Percentiles rank a stretch among this genome's conserved stretches.
These are phyloP conservation scores for Gibbula magus DNA, from an alignment of 2,888 invertebrate species.

Conservation along the genomic window DNA sequence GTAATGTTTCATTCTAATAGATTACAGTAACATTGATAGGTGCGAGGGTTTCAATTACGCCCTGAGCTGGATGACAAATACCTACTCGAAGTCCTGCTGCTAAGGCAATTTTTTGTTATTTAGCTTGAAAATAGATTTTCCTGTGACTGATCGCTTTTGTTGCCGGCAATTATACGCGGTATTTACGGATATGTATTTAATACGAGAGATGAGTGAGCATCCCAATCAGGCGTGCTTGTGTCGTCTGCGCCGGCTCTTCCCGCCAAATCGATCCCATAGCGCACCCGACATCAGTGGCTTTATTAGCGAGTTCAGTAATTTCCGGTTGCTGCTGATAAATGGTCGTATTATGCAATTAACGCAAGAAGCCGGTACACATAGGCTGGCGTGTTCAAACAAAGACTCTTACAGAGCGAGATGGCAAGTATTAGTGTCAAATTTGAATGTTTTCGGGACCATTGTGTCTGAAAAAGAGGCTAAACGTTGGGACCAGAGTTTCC, in stretches of 20 bases:
- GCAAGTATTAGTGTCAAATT: constrained; percentile 26
- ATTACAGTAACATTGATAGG: too few relatives aligned
- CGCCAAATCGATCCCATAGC: constrained; percentile 18
- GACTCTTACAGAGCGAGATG: constrained; percentile 5
- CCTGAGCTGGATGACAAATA: too few relatives aligned
- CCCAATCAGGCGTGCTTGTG: not conserved
- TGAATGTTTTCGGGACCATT: constrained; percentile 8
- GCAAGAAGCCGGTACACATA: constrained; percentile 1
- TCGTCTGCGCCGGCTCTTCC: constrained; percentile 10
- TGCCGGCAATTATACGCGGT: not conserved
- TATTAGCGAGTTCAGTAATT: constrained; percentile 27
- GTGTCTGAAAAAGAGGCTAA: constrained; percentile 19
- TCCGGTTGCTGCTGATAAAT: constrained; percentile 26
- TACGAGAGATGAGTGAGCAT: not conserved
- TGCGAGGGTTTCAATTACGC: too few relatives aligned
- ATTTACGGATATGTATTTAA: constrained; percentile 4
- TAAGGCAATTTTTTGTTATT: not conserved
- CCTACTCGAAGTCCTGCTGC: too few relatives aligned
- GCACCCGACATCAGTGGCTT: constrained; percentile 9
- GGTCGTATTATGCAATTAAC: constrained; percentile 27
- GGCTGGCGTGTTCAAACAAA: constrained; percentile 19
- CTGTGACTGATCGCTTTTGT: not conserved
- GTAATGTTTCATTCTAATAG: too few relatives aligned
- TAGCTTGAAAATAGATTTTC: not conserved
- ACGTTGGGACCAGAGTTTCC: constrained; percentile 7